Base-by-base conservation (phyloP, 2,888 invertebrate genomes). In the Dynastes tityus region DNA sequence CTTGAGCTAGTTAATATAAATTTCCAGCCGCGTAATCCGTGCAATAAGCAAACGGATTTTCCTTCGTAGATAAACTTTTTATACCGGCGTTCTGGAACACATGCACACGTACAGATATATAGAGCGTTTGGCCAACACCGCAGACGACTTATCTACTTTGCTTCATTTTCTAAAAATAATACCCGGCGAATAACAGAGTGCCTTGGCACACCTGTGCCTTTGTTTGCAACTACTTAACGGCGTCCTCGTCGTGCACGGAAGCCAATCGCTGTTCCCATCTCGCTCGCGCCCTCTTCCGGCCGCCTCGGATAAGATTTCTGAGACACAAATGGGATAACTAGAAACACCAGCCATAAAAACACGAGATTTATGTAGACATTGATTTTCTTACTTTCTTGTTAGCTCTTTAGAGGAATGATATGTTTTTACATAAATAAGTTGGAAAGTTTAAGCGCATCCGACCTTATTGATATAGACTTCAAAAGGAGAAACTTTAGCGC, bases 141-240 rank as follows among this genome's bases (percentile, higher is more conserved):
- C 80, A 80, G 80, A 79, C 86, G 86, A 86, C 86, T 88, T 87
- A 88, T 87, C 86, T 85, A 87, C 86, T 87, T 86, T 84, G 85
- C 84, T 86, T 86, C 85, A 87, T 87, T 87, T 86, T 86, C 85
- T 86, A 85, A 87, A 87, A 87, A 88, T 88, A 87, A 88, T 87
- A 85, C 87, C 84, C 84, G 83, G 82, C 83, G 85, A 86, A 86
- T 86, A 85, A 85, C 85, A 84, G 84, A 84, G 84, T 83, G 83
- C 83, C 83, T 83, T 78, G 80, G 82, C 82, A 84, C 87, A 88
- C 87, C 87, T 87, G 87, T 83, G 87, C 82, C 86, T 84, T 82
- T 83, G 83, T 84, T 84, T 81, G 81, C 82, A 84, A 83, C 83
- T 83, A 83, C 83, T 84, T 84, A 83, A 83, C 81, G 80, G 80